Conservation (phyloP, 2,888 invertebrate genomes). For the Agrotis exclamationis region DNA sequence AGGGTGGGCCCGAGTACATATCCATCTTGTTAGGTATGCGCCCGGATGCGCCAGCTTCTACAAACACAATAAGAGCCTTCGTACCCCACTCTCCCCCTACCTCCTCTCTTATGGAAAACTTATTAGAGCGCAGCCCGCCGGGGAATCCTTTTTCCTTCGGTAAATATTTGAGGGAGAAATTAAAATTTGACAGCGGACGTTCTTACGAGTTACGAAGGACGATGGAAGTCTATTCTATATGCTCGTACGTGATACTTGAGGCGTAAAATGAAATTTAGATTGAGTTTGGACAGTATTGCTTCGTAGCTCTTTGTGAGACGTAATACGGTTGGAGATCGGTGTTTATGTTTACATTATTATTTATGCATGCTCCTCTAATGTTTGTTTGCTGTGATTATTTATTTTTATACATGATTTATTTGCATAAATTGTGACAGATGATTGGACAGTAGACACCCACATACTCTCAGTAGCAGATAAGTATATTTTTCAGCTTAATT, state of each 20-base stretch:
- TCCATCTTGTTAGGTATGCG: constrained; percentile 91
- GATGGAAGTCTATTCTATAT: constrained; percentile 84
- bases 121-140: constrained; percentile 90
- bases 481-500: too few relatives aligned
- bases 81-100: constrained; percentile 74
- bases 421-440: constrained; percentile 3
- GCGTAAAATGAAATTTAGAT: constrained; percentile 91
- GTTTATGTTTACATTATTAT: constrained; percentile 65
- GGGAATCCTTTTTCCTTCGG: constrained; percentile 91
- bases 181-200: constrained; percentile 91
- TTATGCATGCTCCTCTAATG: constrained; percentile 57
- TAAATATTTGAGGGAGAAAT: constrained; percentile 91
- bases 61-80: constrained; percentile 91
- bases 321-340: constrained; percentile 57
- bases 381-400: constrained; percentile 51
- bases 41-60: constrained; percentile 90
- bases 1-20: constrained; percentile 83
- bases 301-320: constrained; percentile 73
- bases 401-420: constrained; percentile 24
- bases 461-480: not conserved
- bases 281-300: constrained; percentile 86
- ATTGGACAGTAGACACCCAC: not conserved
- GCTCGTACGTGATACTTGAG: constrained; percentile 88
- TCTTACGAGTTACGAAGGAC: constrained; percentile 83
- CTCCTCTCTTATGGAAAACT: constrained; percentile 90